Conservation (phyloP, 1,140 invertebrate species). For the Tetranychus cinnabarinus region DNA sequence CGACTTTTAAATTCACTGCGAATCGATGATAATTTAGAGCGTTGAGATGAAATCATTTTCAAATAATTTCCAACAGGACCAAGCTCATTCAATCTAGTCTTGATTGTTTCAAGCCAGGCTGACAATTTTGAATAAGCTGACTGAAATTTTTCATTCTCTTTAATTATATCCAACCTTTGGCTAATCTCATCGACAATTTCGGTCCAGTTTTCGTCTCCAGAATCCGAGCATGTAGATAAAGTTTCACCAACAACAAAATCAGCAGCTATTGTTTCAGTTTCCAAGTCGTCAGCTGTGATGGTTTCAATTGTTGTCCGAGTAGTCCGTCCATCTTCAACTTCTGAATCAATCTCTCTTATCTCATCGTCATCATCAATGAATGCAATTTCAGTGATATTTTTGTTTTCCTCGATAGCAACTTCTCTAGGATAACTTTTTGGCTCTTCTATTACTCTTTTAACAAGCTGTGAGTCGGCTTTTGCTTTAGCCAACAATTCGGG, state of each 20-base stretch:
- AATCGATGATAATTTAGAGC: neutral
- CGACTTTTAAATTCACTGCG: neutral
- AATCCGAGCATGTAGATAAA: conserved; percentile 8
- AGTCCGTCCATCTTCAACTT: neutral
- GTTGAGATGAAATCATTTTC: neutral
- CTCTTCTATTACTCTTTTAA: neutral
- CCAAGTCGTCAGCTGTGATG: no score
- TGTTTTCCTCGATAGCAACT: conserved; percentile 2
- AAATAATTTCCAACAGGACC: neutral
- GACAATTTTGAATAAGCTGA: neutral
- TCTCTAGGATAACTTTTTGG: conserved; percentile 21
- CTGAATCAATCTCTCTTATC: conserved; percentile 11
- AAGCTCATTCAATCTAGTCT: neutral
- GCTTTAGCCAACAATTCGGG: neutral
- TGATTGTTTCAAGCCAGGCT: neutral
- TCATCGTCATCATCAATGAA: conserved; percentile 5
- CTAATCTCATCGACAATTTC: neutral
- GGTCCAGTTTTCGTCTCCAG: neutral
- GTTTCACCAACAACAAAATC: no score
- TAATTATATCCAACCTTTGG: neutral
- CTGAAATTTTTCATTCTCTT: neutral
- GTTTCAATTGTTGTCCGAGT: no score
- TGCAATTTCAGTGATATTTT: conserved; percentile 24
- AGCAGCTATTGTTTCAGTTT: no score
- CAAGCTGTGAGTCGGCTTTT: neutral